phyloP scores from a whole-genome alignment of 1,140 invertebrate genomes.

The Heliconius eleuchia region DNA sequence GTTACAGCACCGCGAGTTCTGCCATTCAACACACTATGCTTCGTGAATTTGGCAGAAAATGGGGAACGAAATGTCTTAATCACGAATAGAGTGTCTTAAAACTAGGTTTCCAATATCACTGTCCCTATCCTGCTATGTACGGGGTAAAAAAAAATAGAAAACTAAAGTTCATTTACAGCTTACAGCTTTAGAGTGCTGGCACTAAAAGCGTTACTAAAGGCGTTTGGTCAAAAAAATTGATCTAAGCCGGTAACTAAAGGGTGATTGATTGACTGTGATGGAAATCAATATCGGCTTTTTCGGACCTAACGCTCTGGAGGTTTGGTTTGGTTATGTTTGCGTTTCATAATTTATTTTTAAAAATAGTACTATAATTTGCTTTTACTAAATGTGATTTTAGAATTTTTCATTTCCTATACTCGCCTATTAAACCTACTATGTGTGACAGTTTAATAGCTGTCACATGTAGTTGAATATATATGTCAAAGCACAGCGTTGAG shows the following conservation, averaged over 20 bases:
- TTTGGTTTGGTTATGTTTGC: neutral
- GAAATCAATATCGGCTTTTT: slow-evolving; percentile 27
- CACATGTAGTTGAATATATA: no score
- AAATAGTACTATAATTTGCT: neutral
- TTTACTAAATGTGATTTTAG: neutral
- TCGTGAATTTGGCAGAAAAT: no score
- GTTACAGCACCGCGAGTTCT: no score
- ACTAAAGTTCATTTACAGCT: neutral
- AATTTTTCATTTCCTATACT: neutral
- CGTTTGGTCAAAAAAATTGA: slow-evolving; percentile 18
- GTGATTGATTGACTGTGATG: slow-evolving; percentile 24
- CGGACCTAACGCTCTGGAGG: neutral
- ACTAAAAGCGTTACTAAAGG: neutral
- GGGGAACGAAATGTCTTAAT: no score
- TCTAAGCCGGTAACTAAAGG: slow-evolving; percentile 12
- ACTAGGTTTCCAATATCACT: no score
- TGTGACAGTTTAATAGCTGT: no score
- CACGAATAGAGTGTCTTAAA: no score
- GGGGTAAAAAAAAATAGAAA: neutral
- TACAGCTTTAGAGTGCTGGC: neutral
- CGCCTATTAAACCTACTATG: no score
- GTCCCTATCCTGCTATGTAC: no score
- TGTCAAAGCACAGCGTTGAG: no score
- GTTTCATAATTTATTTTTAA: no score
- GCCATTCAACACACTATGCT: no score